Conservation (phyloP, 30 jellyfish, hydroid and myxozoan genomes). For the Mastigias papua region DNA sequence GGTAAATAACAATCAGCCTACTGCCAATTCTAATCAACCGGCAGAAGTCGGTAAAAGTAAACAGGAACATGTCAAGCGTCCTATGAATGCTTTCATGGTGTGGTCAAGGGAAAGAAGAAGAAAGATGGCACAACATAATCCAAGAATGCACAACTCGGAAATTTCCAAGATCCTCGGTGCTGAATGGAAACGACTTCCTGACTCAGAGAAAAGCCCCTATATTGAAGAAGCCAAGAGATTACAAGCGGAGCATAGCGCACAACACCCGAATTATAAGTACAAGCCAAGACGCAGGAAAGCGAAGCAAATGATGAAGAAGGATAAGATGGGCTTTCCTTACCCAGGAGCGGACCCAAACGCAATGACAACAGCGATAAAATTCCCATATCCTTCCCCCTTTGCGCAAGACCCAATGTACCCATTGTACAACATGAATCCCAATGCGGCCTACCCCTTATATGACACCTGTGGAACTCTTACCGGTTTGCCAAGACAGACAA, state of each 20-base stretch:
- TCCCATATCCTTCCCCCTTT: slow-evolving; percentile 95
- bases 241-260: slow-evolving; percentile 98
- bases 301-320: slow-evolving; percentile 91
- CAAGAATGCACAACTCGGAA: slow-evolving; percentile 99
- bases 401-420: slow-evolving; percentile 99
- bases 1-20: slow-evolving; percentile 49
- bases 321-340: slow-evolving; percentile 96
- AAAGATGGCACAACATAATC: slow-evolving; percentile 97
- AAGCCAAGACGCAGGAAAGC: slow-evolving; percentile 98
- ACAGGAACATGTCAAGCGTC: slow-evolving; percentile 97
- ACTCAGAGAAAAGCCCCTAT: slow-evolving; percentile 92
- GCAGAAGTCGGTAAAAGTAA: slow-evolving; percentile 54
- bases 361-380: slow-evolving; percentile 85
- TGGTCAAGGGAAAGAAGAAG: slow-evolving; percentile 98
- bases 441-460: slow-evolving; percentile 87
- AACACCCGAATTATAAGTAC: slow-evolving; percentile 98
- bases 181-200: slow-evolving; percentile 99
- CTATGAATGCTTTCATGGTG: slow-evolving; percentile 99
- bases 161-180: slow-evolving; percentile 98
- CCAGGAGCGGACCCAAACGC: slow-evolving; percentile 93
- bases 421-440: slow-evolving; percentile 88
- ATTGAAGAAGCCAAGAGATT: slow-evolving; percentile 97
- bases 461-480: slow-evolving; percentile 73
- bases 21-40: slow-evolving; percentile 23
- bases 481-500: slow-evolving; percentile 86